Percentiles rank a stretch among this genome's conserved stretches.
Evolutionary conservation across 2,113 vertebrate genomes (phyloP).

Genomic region (Melanocharis versteri): DNA sequence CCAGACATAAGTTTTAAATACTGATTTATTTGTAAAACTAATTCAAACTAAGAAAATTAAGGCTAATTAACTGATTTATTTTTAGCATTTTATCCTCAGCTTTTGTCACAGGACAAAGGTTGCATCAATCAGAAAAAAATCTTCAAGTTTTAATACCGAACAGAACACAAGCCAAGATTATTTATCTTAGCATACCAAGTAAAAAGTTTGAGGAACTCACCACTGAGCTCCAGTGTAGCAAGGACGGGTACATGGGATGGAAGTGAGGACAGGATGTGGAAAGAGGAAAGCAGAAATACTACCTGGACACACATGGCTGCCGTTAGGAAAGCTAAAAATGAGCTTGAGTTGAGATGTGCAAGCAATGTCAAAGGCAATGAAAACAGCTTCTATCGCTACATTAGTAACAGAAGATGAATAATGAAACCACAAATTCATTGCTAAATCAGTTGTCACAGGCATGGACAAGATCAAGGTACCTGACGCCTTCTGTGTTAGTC

Average conservation of each 20-base stretch:
- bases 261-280: not conserved
- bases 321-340: not conserved
- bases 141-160: not conserved
- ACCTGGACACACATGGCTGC: not conserved
- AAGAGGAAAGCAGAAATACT: not conserved
- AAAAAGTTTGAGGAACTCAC: not conserved
- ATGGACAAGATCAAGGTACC: not conserved
- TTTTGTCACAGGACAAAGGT: not conserved
- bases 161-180: not conserved
- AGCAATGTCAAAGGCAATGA: not conserved
- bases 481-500: not conserved
- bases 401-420: not conserved
- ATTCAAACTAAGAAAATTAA: not conserved
- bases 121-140: not conserved
- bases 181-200: not conserved
- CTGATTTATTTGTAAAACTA: not conserved
- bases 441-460: not conserved
- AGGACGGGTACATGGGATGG: accelerated
- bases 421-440: not conserved
- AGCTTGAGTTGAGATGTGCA: not conserved
- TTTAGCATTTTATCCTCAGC: not conserved
- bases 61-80: not conserved
- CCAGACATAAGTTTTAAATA: not conserved
- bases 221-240: not conserved
- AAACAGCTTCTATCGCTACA: not conserved